A percentile compares a stretch with the other conserved stretches of the same genome.
These are phyloP conservation scores for Actinopyga echinites DNA, from an alignment of 53 echinoderm and acorn worm genomes.

Conservation along the genomic window DNA sequence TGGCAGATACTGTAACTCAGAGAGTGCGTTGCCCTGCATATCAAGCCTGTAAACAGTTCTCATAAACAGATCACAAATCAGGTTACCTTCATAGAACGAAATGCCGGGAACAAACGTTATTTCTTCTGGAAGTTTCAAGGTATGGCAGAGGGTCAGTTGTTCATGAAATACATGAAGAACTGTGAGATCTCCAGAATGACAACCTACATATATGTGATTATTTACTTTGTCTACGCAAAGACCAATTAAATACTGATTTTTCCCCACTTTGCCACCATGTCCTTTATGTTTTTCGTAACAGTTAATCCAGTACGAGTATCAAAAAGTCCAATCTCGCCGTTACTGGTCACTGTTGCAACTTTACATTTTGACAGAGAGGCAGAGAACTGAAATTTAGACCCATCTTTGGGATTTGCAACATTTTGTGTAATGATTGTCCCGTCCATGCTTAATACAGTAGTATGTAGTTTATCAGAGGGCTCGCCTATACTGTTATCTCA, in stretches of 20 bases:
- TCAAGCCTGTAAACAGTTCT: neutral
- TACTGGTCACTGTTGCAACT: no score
- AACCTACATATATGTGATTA: neutral
- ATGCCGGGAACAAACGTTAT: neutral
- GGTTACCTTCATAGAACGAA: neutral
- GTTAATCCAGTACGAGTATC: no score
- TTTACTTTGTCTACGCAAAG: neutral
- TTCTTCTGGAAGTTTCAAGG: neutral
- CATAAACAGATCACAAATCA: neutral
- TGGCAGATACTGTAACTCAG: no score
- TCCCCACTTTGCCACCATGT: neutral
- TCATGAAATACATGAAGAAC: neutral
- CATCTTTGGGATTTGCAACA: no score
- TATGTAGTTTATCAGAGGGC: no score
- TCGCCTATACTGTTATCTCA: no score
- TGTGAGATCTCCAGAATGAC: neutral
- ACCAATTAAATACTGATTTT: no score
- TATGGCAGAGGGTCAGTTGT: neutral
- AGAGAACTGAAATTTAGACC: no score
- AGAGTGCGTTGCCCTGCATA: neutral
- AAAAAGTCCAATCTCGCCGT: no score
- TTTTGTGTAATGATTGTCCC: no score
- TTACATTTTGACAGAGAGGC: no score
- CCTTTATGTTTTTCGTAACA: neutral
- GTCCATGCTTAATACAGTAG: no score